Evolutionary conservation across 1,140 invertebrate genomes (phyloP), one percentile per base, ranked within the genome.

Genomic region (Phthorimaea operculella): DNA sequence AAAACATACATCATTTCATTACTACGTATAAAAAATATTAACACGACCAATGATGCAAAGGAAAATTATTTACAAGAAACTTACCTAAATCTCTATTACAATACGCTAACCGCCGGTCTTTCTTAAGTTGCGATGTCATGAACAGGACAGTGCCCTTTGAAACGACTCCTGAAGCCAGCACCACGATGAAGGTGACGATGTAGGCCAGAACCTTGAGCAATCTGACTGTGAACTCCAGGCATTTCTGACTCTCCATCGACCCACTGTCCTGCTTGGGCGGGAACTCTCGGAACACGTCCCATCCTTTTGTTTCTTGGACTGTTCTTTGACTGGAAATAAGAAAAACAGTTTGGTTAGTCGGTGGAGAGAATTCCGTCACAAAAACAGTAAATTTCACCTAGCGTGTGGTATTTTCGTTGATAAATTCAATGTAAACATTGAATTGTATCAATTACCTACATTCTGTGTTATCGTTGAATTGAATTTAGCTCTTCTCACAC

Each of bases 271-370:
- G 90, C 78, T 95, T 95, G 55, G 91, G 91, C 8, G 95, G 95
- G 52, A 95, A 92, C 79, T 95, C 92, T 72, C 95, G 87, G 86
- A 98, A 98, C 12, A 97, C 94, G 88, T 98, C 96, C 96, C 96
- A 98, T 90, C 92, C 94, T 92, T 96, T 96, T 56, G 94, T 96
- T 77, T 96, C 94, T 70, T 90, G 89, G 59, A 94, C 90, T 45
- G 93, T 95, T 63, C 94, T 87, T 80, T 93, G 92, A 72, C 94
- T 96, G 87, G 44, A 82, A 50, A 80, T 68, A 48, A 11, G n/a
- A 79, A 75, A 55, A 39, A 39, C 11, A 39, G 3, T 39, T 39
- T 12, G 10, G 36, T 39, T 12, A 39, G n/a, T 9, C 36, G 36
- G 36, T 2, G 3, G 2, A 12, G 10, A 9, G 8, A 39, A 39